Conservation (phyloP, 2,113 vertebrate species). For the Ia io region DNA sequence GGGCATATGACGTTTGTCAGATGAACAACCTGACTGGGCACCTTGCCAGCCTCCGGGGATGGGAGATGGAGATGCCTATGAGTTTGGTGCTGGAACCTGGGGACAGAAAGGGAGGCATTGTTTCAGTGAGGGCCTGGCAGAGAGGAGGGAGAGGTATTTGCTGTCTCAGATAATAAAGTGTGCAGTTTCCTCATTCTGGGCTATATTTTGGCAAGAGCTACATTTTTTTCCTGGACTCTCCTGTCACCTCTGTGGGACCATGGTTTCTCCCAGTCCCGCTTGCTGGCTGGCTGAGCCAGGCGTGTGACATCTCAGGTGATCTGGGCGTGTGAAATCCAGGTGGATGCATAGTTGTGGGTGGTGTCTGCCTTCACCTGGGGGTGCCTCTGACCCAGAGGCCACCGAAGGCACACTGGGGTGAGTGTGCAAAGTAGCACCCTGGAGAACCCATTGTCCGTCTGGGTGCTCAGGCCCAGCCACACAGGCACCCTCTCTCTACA, state of each 20-base stretch:
- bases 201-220: neutral
- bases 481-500: accelerated
- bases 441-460: neutral
- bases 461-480: neutral
- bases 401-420: neutral
- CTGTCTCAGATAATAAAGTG: neutral
- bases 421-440: no score
- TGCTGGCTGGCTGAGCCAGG: accelerated
- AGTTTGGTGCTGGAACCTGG: neutral
- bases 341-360: no score
- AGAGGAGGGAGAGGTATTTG: neutral
- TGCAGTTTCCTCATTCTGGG: accelerated
- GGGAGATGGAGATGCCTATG: neutral
- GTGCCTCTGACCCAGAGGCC: neutral
- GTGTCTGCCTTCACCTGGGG: neutral
- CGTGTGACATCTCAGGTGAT: accelerated
- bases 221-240: neutral
- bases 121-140: neutral
- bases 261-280: neutral
- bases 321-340: neutral
- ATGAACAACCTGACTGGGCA: neutral
- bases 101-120: neutral
- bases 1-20: neutral
- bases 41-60: neutral
- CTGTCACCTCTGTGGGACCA: neutral